Conservation (phyloP, 2,888 invertebrate species). For the Drosophila limbata region DNA sequence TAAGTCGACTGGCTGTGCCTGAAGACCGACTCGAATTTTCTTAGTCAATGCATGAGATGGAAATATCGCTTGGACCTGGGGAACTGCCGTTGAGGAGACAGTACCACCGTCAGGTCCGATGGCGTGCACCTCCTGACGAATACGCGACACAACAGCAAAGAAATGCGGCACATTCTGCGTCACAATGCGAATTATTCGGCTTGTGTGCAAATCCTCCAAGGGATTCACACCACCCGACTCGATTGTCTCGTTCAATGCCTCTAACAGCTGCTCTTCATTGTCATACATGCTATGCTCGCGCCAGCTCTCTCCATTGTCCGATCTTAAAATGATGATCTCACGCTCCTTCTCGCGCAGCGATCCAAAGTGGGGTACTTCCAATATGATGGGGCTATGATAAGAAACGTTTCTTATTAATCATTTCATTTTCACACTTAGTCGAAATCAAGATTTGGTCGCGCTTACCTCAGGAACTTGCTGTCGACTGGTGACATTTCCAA, state of each 20-base stretch:
- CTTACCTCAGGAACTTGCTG: conserved; percentile 97
- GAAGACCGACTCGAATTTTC: conserved; percentile 98
- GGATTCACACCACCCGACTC: conserved; percentile 86
- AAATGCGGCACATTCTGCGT: conserved; percentile 99
- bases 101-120: conserved; percentile 99
- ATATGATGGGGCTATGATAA: conserved; percentile 91
- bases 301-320: conserved; percentile 99
- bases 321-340: conserved; percentile 97
- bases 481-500: conserved; percentile 98
- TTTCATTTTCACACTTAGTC: background rate
- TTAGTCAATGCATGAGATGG: conserved; percentile 99
- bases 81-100: conserved; percentile 96
- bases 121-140: conserved; percentile 98
- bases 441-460: conserved; percentile 31
- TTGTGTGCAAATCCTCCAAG: conserved; percentile 93
- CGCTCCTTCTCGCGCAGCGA: conserved; percentile 96
- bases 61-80: conserved; percentile 93
- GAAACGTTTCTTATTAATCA: background rate
- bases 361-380: conserved; percentile 99
- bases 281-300: conserved; percentile 96
- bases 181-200: conserved; percentile 95
- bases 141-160: conserved; percentile 97
- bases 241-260: conserved; percentile 93
- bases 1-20: conserved; percentile 97
- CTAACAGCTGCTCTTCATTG: conserved; percentile 94